Evolutionary conservation across 2,113 vertebrate genomes (phyloP), one percentile per base, ranked within the genome.

Genomic region (Clupea harengus): DNA sequence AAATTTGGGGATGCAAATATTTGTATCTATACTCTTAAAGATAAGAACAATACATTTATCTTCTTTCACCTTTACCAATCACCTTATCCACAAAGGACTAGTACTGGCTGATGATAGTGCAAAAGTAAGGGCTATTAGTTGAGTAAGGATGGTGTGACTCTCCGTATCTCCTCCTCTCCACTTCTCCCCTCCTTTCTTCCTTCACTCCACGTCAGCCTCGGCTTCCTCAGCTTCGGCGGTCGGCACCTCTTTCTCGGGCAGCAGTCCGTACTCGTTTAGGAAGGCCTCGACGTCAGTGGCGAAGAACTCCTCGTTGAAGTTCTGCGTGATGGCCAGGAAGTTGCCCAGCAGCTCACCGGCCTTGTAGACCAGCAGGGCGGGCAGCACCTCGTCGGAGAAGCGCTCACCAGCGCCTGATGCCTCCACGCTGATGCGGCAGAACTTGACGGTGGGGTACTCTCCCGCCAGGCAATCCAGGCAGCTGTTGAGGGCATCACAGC

Each of bases 271-370:
- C 88, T 97, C 97, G 81, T 97, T 98, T 83, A 99, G 95, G 92
- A 99, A 99, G 22, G 95, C 92, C 89, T 99, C 98, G 81, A 99
- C 96, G 89, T 99, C 98, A 2, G 94, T 96, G 45, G 97, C 96
- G 85, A 98, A 99, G 90, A 99, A 99, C 89, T 99, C 97, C 90
- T 97, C 95, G 0, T 89, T 95, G 81, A 99, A 95, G 83, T 98
- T 96, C 92, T 98, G 94, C 0, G 95, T 95, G 88, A 98, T 89
- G 44, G 95, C 96, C 80, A 99, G 94, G 92, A 99, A 99, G 91
- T 98, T 99, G 87, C 97, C 97, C 0, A 99, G 93, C 2, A 99
- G 96, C 91, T 99, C 97, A 45, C 98, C 98, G 0, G 96, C 97
- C 92, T 97, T 99, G 91, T 99, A 99, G 82, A 99, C 95, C 0